A percentile compares a stretch with the other conserved stretches of the same genome.
phyloP scores from a whole-genome alignment of 2,797 vertebrate species.

The Champsocephalus gunnari region DNA sequence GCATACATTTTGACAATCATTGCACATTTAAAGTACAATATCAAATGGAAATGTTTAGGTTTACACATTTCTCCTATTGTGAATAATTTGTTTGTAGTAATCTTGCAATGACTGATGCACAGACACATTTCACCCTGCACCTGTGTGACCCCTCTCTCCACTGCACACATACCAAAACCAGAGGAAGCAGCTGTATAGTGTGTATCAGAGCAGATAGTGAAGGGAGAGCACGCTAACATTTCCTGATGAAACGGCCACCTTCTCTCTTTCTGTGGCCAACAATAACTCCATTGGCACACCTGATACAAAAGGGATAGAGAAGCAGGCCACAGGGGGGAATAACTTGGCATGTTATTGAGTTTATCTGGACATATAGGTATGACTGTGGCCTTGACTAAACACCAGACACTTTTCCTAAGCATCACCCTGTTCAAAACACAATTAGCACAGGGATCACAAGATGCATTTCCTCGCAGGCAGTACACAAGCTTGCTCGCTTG shows the following conservation, averaged over 20 bases:
- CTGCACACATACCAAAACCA: slow-evolving; percentile 31
- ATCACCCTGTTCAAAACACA: slow-evolving; percentile 44
- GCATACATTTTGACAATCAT: not conserved
- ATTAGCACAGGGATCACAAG: slow-evolving; percentile 55
- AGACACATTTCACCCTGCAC: not conserved
- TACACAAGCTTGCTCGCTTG: slow-evolving; percentile 30
- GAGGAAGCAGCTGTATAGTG: slow-evolving; percentile 74
- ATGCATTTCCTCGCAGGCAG: slow-evolving; percentile 45
- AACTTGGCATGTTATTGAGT: slow-evolving; percentile 57
- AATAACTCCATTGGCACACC: slow-evolving; percentile 60
- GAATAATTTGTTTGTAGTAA: not conserved
- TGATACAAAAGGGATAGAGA: slow-evolving; percentile 44
- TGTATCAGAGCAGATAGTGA: slow-evolving; percentile 57
- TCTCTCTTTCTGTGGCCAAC: slow-evolving; percentile 61
- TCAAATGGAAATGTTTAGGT: not conserved
- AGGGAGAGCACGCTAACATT: slow-evolving; percentile 49
- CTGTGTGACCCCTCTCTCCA: slow-evolving; percentile 6
- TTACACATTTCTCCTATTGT: not conserved
- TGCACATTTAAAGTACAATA: not conserved
- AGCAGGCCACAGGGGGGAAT: slow-evolving; percentile 53
- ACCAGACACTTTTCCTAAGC: slow-evolving; percentile 52
- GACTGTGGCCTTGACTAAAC: slow-evolving; percentile 56
- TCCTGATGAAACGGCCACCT: slow-evolving; percentile 63
- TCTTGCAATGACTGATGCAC: not conserved
- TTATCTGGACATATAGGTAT: slow-evolving; percentile 42